Evolutionary conservation across 2,888 invertebrate species (phyloP), one percentile per base, ranked within the genome.

Genomic region (Tinea pellionella): DNA sequence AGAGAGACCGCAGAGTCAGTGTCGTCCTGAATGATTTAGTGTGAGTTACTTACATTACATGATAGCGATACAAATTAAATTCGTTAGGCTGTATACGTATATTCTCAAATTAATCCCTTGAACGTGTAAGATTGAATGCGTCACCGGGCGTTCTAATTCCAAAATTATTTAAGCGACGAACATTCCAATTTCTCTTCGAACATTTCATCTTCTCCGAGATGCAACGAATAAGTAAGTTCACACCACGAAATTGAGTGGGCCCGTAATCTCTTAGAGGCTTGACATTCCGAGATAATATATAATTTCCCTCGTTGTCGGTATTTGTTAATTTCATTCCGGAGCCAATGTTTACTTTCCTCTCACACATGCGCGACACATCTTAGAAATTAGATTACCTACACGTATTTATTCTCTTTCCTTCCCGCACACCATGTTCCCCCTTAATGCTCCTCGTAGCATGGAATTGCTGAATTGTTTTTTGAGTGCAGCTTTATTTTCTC

Each of bases 361-460:
- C 72, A 62, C 62, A 63, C 61, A 30, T 57, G 4, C 32, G 47
- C 59, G 59, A 43, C 59, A 43, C 43, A 24, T 63, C 64, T 65
- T 62, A 66, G 68, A 67, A 77, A 77, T 78, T 78, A 77, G 75
- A 79, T 80, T 78, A 75, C 72, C 79, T 78, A 74, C 72, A 72
- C 67, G 73, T 74, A 76, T 79, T 79, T 77, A 74, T 77, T 72
- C 69, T 67, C 71, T 66, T 66, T 67, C 71, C 66, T 66, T 68
- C 68, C 65, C 66, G 66, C 64, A 63, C 42, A 59, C 51, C 61
- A 59, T 59, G 57, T 62, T 64, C 56, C 42, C 59, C 11, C 29
- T 9, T 51, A 60, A 59, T 60, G 59, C 59, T 56, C 55, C 61
- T 32, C 59, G 32, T 61, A 30, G 59, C 58, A 51, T 59, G 42